Conservation (phyloP, 2,113 vertebrate species). For the Microcebus jonahi region DNA sequence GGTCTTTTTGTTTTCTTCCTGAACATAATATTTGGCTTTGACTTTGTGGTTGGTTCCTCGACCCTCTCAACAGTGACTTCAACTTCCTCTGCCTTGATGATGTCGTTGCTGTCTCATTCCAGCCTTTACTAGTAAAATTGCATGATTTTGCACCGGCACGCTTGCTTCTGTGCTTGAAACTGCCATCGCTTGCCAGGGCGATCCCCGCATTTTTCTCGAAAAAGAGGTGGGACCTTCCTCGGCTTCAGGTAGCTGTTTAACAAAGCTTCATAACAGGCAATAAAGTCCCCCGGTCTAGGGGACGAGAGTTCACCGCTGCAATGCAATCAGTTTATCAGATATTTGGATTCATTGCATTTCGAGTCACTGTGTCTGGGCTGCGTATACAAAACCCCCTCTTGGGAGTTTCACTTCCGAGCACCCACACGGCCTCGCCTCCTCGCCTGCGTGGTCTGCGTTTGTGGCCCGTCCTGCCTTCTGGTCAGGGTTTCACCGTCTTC, state of each 20-base stretch:
- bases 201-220: neutral
- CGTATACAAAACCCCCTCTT: accelerated
- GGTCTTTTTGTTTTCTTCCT: neutral
- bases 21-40: neutral
- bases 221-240: neutral
- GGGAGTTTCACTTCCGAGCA: no score
- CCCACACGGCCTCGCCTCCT: accelerated
- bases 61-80: neutral
- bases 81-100: neutral
- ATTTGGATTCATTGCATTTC: no score
- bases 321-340: neutral
- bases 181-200: accelerated
- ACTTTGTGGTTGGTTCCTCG: no score
- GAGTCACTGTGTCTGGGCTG: accelerated
- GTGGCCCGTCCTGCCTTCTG: accelerated
- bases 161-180: neutral
- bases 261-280: accelerated
- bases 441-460: accelerated
- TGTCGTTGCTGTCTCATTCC: neutral
- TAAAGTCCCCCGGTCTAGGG: no score
- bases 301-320: accelerated
- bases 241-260: accelerated
- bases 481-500: accelerated
- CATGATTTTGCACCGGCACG: accelerated
- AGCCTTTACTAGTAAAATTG: neutral